Conservation (phyloP, 2,113 vertebrate species). For the Xiphorhynchus elegans region DNA sequence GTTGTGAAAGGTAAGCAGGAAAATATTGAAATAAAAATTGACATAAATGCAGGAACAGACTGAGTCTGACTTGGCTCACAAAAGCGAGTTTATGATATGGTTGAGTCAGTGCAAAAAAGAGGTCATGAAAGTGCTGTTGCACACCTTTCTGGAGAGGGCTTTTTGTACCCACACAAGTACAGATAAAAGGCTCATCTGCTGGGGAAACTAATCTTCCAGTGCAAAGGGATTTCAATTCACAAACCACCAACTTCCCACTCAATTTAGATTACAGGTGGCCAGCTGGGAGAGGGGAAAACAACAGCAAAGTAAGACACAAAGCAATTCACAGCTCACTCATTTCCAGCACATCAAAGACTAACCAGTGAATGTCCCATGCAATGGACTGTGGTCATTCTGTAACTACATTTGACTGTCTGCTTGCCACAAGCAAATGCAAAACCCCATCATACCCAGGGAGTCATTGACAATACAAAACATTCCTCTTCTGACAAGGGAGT, state of each 20-base stretch:
- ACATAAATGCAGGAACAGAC: background rate
- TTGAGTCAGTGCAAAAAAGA: background rate
- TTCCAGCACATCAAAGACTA: background rate
- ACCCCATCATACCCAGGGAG: background rate
- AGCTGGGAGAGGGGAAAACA: background rate
- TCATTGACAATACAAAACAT: background rate
- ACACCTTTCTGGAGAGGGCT: background rate
- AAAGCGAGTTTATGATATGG: background rate
- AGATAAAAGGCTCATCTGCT: background rate
- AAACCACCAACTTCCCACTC: background rate
- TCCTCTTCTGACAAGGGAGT: background rate
- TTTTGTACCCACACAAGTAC: background rate
- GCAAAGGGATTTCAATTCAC: background rate
- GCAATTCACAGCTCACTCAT: background rate
- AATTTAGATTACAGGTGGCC: background rate
- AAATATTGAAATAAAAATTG: background rate
- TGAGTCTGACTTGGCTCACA: background rate
- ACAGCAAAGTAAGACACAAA: background rate
- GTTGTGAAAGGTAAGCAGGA: background rate
- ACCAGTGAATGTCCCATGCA: background rate
- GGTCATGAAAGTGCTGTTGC: background rate
- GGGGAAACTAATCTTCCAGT: background rate
- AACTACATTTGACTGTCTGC: background rate
- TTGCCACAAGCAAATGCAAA: background rate
- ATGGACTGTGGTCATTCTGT: background rate